Evolutionary conservation across 2,113 vertebrate species (phyloP), one percentile per base, ranked within the genome.

Genomic region (Apeltes quadracus): DNA sequence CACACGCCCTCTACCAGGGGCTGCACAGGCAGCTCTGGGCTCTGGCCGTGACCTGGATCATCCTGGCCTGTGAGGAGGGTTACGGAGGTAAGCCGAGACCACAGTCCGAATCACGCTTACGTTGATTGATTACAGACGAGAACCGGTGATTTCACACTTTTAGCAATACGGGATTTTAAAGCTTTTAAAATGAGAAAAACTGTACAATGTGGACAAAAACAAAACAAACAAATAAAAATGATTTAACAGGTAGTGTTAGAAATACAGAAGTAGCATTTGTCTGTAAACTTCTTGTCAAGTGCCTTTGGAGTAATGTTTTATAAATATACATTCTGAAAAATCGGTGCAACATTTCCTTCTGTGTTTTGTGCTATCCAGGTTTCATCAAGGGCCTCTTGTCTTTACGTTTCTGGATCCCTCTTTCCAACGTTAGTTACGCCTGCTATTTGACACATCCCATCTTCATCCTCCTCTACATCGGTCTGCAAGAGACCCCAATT

Each of bases 371-470:
- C 8, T 54, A 14, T 46, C 32, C 62, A 96, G 95, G 94, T 29
- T 90, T 89, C 39, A 89, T 95, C 69, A 87, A 87, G 48, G 84
- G 7, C 18, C 25, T 95, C 61, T 87, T 96, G 50, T 95, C 94
- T 3, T 82, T 91, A 18, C 20, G 25, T 2, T 4, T 93, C 79
- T 96, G 95, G 95, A 48, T 87, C 34, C 91, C 93, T 57, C 87
- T 94, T 14, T 94, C 95, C 43, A 91, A 91, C 78, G 92, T 96
- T 66, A 95, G 95, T 62, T 96, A 95, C 4, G 94, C 95, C 7
- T 95, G 95, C 78, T 96, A 95, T 84, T 72, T 96, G 57, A 82
- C 88, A 39, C 96, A 96, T 68, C 96, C 94, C 0, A 46, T 94
- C 13, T 75, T 95, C 67, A 96, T 96, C 46, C 74, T 94, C n/a